Evolutionary conservation across 1,140 invertebrate genomes (phyloP).

Genomic region (Parasteatoda tepidariorum): DNA sequence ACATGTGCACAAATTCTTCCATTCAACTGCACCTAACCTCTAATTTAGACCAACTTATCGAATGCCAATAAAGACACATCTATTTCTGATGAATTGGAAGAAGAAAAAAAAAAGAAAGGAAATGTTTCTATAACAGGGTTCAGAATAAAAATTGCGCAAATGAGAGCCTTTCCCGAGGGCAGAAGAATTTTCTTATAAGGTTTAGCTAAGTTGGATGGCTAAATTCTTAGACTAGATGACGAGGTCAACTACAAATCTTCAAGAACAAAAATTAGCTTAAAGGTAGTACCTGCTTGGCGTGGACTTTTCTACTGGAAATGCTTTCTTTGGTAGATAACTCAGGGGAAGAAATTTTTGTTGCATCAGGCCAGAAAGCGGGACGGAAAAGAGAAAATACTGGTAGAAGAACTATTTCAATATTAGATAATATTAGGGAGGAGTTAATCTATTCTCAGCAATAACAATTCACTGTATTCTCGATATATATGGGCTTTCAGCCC

Average conservation of each 20-base stretch:
- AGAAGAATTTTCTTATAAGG: neutral
- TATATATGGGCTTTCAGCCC: neutral
- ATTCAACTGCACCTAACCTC: constrained; percentile 3
- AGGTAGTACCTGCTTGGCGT: too few relatives aligned
- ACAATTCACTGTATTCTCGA: neutral
- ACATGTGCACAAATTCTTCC: neutral
- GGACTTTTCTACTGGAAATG: neutral
- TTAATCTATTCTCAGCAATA: neutral
- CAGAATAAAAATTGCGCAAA: neutral
- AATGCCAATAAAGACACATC: constrained; percentile 27
- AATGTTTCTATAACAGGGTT: neutral
- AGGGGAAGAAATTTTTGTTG: too few relatives aligned
- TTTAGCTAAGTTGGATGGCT: neutral
- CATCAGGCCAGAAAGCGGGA: neutral
- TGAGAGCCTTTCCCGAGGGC: neutral
- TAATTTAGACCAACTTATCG: constrained; percentile 18
- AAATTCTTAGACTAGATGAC: neutral
- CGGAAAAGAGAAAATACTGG: neutral
- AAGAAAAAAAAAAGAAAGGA: neutral
- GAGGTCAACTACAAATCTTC: neutral
- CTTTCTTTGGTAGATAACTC: neutral
- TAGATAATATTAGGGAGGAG: neutral
- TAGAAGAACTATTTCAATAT: neutral
- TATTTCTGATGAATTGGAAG: neutral
- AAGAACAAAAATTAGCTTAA: neutral